These are phyloP conservation scores for Todiramphus chloris DNA, from an alignment of 2,113 vertebrate species.

Conservation along the genomic window DNA sequence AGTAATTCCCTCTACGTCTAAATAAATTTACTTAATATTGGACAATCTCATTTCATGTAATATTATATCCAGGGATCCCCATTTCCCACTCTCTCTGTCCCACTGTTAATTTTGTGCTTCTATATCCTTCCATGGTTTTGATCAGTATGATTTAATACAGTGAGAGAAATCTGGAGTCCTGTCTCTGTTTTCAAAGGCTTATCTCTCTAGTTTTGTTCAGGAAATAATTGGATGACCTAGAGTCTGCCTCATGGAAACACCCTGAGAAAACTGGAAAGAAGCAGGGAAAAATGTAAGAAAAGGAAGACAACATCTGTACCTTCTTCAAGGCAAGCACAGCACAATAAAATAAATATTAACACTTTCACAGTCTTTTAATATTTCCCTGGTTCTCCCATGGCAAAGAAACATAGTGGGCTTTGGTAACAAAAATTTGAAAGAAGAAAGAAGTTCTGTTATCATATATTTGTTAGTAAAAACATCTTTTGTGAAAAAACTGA, in stretches of 20 bases:
- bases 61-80: not conserved
- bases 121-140: constrained; percentile 13
- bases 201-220: constrained; percentile 43
- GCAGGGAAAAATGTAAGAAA: not conserved
- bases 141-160: constrained; percentile 37
- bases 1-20: constrained; percentile 52
- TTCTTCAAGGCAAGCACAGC: not conserved
- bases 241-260: constrained; percentile 39
- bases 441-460: not conserved
- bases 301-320: not conserved
- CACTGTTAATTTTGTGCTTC: constrained; percentile 10
- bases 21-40: constrained; percentile 38
- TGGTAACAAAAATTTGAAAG: not conserved
- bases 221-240: constrained; percentile 60
- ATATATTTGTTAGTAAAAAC: not conserved
- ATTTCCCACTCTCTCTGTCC: not conserved
- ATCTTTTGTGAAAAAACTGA: not conserved
- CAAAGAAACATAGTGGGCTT: not conserved
- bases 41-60: not conserved
- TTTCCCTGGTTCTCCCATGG: not conserved
- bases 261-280: constrained; percentile 31
- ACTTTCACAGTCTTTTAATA: not conserved
- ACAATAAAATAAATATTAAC: not conserved
- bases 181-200: constrained; percentile 37
- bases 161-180: constrained; percentile 25